Evolutionary conservation across 2,113 vertebrate genomes (phyloP).

Genomic region (Eurypyga helias): DNA sequence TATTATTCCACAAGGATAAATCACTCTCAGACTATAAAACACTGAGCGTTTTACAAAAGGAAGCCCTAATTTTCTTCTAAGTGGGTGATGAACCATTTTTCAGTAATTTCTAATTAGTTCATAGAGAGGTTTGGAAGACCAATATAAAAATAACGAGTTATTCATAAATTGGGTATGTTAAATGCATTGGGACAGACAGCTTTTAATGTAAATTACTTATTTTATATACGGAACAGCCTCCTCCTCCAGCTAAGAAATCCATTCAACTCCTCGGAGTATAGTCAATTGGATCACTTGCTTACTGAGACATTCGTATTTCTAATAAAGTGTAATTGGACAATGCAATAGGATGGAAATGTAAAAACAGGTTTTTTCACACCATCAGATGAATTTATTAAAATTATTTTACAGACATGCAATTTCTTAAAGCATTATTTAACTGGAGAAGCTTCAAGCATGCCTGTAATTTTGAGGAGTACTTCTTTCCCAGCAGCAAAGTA

Average conservation of each 20-base stretch:
- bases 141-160: background rate
- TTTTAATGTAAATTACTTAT: background rate
- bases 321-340: background rate
- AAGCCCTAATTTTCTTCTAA: background rate
- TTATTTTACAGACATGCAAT: background rate
- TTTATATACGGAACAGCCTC: background rate
- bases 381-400: background rate
- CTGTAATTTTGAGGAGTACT: background rate
- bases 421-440: background rate
- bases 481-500: background rate
- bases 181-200: background rate
- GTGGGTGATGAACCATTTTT: background rate
- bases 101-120: background rate
- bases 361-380: background rate
- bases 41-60: background rate
- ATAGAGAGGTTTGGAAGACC: background rate
- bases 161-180: background rate
- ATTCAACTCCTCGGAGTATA: background rate
- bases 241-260: background rate
- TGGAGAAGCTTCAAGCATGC: background rate
- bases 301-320: background rate
- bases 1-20: background rate
- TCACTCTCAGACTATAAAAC: background rate
- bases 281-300: background rate
- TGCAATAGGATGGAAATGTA: background rate